phyloP scores from a whole-genome alignment of 2,888 invertebrate species.

The Drepana falcataria region DNA sequence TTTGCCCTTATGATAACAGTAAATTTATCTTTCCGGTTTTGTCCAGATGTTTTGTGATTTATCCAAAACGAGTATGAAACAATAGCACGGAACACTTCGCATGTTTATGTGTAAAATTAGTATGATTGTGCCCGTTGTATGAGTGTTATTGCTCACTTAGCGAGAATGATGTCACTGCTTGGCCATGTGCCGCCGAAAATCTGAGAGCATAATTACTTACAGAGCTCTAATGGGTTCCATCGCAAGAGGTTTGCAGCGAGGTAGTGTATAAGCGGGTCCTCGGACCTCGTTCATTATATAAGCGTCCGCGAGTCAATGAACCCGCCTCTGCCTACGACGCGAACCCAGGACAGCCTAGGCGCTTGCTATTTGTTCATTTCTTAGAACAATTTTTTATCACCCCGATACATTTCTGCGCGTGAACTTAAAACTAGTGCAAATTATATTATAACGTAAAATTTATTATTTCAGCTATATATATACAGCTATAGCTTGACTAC shows the following conservation, averaged over 20 bases:
- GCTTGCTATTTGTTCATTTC: not conserved
- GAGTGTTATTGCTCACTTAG: not conserved
- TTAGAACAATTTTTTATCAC: not conserved
- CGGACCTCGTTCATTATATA: too few relatives aligned
- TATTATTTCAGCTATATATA: too few relatives aligned
- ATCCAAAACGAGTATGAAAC: not conserved
- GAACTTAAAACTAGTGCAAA: not conserved
- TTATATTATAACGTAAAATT: too few relatives aligned
- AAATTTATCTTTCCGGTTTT: too few relatives aligned
- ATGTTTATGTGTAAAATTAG: not conserved
- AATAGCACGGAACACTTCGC: not conserved
- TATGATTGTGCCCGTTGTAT: not conserved
- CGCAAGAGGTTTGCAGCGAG: not conserved
- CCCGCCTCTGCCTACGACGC: constrained; percentile 23
- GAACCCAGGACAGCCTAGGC: constrained; percentile 6
- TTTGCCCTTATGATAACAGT: too few relatives aligned
- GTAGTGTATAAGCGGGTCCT: too few relatives aligned
- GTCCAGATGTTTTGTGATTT: not conserved
- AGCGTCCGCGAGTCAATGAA: constrained; percentile 31
- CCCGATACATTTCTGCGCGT: not conserved
- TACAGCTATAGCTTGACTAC: too few relatives aligned
- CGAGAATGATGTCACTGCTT: not conserved
- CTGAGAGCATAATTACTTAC: not conserved
- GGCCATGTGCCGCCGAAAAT: not conserved
- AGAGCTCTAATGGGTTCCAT: not conserved